Conservation (phyloP, 35 echinoderm and acorn worm species). For the Lytechinus variegatus region DNA sequence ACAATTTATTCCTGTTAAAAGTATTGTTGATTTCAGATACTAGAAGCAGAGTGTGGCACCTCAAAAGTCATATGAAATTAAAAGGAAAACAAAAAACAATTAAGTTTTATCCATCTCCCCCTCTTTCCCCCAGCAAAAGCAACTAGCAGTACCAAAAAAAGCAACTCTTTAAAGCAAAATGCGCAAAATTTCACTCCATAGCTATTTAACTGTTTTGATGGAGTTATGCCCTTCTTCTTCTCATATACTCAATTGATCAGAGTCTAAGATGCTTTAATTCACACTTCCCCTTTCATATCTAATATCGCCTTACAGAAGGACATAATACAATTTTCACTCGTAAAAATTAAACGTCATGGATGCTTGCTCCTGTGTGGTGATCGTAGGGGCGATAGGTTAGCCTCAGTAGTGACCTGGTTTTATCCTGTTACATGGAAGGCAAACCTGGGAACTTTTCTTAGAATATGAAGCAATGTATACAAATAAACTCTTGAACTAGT, state of each 20-base stretch:
- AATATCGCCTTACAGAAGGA: background rate
- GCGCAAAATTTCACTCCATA: no score
- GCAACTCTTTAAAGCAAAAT: no score
- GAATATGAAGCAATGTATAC: background rate
- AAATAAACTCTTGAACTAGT: background rate
- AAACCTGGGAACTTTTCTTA: background rate
- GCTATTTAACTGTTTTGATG: no score
- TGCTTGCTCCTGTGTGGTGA: background rate
- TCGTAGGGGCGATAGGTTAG: background rate
- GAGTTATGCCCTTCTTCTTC: no score
- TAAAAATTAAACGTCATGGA: background rate
- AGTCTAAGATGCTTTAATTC: conserved; percentile 5
- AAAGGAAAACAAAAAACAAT: no score
- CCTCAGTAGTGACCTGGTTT: background rate
- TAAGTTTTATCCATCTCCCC: no score
- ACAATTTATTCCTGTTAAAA: no score
- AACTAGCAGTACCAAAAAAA: no score
- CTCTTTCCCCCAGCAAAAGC: no score
- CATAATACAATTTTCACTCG: background rate
- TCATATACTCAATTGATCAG: background rate
- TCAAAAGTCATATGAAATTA: no score
- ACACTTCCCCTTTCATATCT: background rate
- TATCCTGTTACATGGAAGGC: background rate
- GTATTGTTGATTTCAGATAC: no score
- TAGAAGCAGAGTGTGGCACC: no score